Conservation (phyloP, 1,140 invertebrate genomes). For the Pomacea maculata region DNA sequence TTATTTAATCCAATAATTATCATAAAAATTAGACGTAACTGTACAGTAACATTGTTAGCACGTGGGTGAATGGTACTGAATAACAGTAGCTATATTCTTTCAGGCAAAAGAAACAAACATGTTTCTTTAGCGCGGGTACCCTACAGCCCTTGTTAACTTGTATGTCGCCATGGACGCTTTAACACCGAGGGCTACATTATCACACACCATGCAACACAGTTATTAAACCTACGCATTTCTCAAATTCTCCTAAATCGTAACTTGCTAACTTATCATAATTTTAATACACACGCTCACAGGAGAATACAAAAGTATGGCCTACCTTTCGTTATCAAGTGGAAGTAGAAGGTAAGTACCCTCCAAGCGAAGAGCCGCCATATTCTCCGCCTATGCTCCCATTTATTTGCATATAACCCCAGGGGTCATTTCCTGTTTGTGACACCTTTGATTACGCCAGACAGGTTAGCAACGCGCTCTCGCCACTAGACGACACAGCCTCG, state of each 20-base stretch:
- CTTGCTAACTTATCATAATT: neutral
- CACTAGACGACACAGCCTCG: neutral
- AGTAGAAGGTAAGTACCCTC: constrained; percentile 3
- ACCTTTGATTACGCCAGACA: neutral
- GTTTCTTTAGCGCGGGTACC: too few species aligned
- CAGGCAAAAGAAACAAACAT: too few species aligned
- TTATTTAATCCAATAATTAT: too few species aligned
- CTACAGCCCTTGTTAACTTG: too few species aligned
- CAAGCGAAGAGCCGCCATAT: constrained; percentile 3
- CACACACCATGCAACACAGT: neutral
- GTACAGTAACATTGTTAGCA: too few species aligned
- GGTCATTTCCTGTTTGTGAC: constrained; percentile 18
- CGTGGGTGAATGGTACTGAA: too few species aligned
- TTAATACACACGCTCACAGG: neutral
- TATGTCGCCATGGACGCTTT: too few species aligned
- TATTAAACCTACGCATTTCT: neutral
- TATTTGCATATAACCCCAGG: constrained; percentile 14
- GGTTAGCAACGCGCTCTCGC: constrained; percentile 12
- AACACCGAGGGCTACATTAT: neutral
- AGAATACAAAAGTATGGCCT: neutral
- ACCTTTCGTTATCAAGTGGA: neutral
- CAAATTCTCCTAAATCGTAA: neutral
- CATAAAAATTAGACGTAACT: too few species aligned
- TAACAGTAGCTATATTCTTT: too few species aligned
- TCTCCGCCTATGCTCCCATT: neutral